Evolutionary conservation across 2,113 vertebrate genomes (phyloP).

Genomic region (Labrus mixtus): DNA sequence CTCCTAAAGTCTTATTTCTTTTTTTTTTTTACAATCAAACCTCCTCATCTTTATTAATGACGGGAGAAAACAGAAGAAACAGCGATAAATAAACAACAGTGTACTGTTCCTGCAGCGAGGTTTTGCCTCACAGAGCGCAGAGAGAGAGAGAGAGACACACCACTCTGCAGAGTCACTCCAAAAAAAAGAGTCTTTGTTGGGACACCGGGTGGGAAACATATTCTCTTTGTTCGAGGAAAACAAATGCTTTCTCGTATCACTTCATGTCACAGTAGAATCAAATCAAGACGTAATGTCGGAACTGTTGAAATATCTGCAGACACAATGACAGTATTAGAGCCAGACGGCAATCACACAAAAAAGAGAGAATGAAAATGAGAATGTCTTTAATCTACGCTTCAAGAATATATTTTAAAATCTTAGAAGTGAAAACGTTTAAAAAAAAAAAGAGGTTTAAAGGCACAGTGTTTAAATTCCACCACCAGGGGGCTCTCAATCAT

Average conservation of each 20-base stretch:
- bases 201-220: constrained; percentile 14
- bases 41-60: constrained; percentile 59
- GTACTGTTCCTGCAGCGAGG: constrained; percentile 27
- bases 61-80: constrained; percentile 18
- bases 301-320: no score
- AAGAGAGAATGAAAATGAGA: no score
- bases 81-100: constrained; percentile 55
- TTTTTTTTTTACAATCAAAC: constrained; percentile 15
- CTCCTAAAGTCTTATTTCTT: no score
- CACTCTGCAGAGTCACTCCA: constrained; percentile 11
- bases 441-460: no score
- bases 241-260: background rate
- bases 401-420: no score
- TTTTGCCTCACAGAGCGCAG: constrained; percentile 19
- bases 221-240: background rate
- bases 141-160: background rate
- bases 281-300: background rate
- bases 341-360: background rate
- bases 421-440: no score
- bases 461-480: no score
- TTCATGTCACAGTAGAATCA: no score
- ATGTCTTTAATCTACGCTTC: no score
- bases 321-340: background rate
- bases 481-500: no score
- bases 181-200: constrained; percentile 1